Evolutionary conservation across 2,113 vertebrate genomes (phyloP).

Genomic region (Coracopsis vasa): DNA sequence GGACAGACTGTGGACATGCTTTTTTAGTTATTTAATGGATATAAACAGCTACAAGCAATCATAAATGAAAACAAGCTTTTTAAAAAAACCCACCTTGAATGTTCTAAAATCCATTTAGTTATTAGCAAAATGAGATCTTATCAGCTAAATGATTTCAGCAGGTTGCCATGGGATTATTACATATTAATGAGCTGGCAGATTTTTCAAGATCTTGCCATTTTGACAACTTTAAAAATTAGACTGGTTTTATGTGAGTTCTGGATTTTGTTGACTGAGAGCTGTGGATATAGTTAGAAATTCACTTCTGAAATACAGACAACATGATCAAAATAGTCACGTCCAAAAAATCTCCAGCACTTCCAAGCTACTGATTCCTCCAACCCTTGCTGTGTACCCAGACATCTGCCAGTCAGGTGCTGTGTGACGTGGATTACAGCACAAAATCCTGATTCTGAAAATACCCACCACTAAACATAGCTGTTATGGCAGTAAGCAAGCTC

Average conservation of each 20-base stretch:
- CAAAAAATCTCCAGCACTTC: neutral
- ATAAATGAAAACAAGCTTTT: neutral
- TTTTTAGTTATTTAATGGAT: constrained; percentile 27
- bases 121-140: neutral
- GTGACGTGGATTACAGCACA: neutral
- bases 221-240: neutral
- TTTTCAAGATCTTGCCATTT: constrained; percentile 14
- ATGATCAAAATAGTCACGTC: neutral
- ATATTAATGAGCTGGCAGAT: neutral
- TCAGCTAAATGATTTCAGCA: neutral
- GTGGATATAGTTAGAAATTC: neutral
- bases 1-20: neutral
- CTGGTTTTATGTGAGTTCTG: neutral
- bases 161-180: neutral
- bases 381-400: neutral
- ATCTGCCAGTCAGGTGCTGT: constrained; percentile 47
- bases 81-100: neutral
- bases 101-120: neutral
- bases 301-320: neutral
- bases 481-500: neutral
- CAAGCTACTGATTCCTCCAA: neutral
- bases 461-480: constrained; percentile 10
- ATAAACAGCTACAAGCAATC: neutral
- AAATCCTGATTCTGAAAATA: constrained; percentile 37
- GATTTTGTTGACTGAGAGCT: neutral